Base-by-base conservation (phyloP, 1,140 invertebrate genomes). In the Semibalanus balanoides region DNA sequence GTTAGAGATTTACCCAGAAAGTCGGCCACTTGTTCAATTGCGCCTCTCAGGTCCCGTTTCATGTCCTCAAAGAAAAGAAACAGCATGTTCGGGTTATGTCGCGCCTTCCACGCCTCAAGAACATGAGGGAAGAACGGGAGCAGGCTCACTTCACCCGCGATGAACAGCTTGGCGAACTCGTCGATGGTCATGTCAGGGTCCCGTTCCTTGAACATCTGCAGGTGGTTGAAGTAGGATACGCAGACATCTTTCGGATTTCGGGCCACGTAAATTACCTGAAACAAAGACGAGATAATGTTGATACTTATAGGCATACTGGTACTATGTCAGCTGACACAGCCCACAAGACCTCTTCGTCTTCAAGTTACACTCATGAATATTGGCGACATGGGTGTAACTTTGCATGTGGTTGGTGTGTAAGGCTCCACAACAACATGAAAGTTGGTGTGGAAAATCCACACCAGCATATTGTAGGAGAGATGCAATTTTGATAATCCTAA, bases 171-270 rank as follows among this genome's bases (percentile, higher is more conserved):
- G 43, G 25, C 43, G 25, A 64, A 64, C 11, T 64, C 88, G 78
- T 88, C 84, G 80, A 94, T 93, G 79, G 91, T 88, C 3, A 90
- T 90, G 17, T 83, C 79, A 80, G 89, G 94, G 31, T 89, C 89
- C 27, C 82, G 82, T 31, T 82, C 81, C 76, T 87, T 88, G 74
- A 91, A 88, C 0, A 89, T 83, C 80, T 88, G 86, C 82, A 92
- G 91, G 43, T 94, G 87, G 83, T 94, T 89, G 81, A 90, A 95
- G 82, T 90, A 94, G 0, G 93, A 95, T 0, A 94, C 91, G 3
- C 88, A 90, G 0, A 93, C 90, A 82, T 95, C 93, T 83, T 93
- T 93, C 0, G 93, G 92, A 84, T 95, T 93, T 75, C 94, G 85
- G 3, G 90, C 89, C 0, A 93, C 88, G 80, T 93, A 93, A 11